Conservation (phyloP, 2,797 vertebrate species). For the Siniperca scherzeri region DNA sequence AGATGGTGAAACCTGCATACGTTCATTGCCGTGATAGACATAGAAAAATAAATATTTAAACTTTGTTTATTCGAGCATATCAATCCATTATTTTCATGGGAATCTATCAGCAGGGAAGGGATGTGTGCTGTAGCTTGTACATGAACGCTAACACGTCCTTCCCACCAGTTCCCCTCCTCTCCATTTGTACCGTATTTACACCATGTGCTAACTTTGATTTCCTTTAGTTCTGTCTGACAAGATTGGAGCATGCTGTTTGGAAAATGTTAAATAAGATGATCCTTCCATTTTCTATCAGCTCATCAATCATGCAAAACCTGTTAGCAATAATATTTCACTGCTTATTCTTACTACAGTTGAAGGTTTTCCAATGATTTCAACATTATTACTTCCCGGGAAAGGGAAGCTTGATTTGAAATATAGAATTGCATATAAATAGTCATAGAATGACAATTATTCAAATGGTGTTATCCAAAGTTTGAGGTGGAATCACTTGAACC, state of each 20-base stretch:
- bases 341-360: background rate
- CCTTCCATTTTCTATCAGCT: conserved; percentile 17
- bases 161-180: conserved; percentile 19
- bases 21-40: background rate
- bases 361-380: background rate
- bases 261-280: background rate
- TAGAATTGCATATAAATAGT: background rate
- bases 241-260: background rate
- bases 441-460: background rate
- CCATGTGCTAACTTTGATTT: conserved; percentile 19
- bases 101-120: conserved; percentile 15
- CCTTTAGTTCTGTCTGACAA: background rate
- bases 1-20: background rate
- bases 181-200: conserved; percentile 31
- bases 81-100: background rate
- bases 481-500: background rate
- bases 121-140: background rate
- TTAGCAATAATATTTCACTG: conserved; percentile 4
- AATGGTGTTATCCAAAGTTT: background rate
- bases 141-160: conserved; percentile 7
- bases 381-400: too few species aligned
- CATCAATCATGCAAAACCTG: conserved; percentile 27
- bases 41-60: conserved; percentile 6
- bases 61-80: background rate
- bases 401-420: background rate